Percentiles rank a stretch among this genome's conserved stretches.
These are phyloP conservation scores for Ostrea edulis DNA, from an alignment of 1,140 invertebrate genomes.

Conservation along the genomic window DNA sequence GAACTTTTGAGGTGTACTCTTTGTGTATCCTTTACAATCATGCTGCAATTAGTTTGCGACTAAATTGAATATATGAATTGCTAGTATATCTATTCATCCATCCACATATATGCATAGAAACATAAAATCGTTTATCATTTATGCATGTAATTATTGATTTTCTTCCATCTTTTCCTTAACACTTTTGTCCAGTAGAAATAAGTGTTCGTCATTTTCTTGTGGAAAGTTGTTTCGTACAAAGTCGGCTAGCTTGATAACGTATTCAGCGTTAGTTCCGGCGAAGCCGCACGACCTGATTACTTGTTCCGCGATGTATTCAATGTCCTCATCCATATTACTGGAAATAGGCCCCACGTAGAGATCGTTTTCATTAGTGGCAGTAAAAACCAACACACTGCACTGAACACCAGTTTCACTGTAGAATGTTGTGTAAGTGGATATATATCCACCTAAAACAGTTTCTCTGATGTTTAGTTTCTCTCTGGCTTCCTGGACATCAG, in stretches of 20 bases:
- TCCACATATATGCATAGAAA: too few relatives aligned
- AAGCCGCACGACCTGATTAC: slow-evolving; percentile 83
- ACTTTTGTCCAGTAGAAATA: slow-evolving; percentile 77
- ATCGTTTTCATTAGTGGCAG: slow-evolving; percentile 87
- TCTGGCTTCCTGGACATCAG: slow-evolving; percentile 82
- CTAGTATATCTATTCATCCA: too few relatives aligned
- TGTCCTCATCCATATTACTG: slow-evolving; percentile 68
- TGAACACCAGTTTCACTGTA: slow-evolving; percentile 34
- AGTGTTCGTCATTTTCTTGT: slow-evolving; percentile 85
- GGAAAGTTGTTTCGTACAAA: slow-evolving; percentile 90
- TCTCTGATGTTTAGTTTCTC: slow-evolving; percentile 89
- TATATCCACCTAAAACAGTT: slow-evolving; percentile 89
- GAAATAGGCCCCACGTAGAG: slow-evolving; percentile 88
- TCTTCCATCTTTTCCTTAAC: not conserved
- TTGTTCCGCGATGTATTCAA: slow-evolving; percentile 87
- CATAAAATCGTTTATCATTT: too few relatives aligned
- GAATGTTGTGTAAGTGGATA: slow-evolving; percentile 20
- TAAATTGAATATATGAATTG: too few relatives aligned
- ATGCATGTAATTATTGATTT: too few relatives aligned
- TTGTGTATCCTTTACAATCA: too few relatives aligned
- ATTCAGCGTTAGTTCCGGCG: slow-evolving; percentile 86
- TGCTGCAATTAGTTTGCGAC: too few relatives aligned
- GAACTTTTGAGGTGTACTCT: too few relatives aligned
- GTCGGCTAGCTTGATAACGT: slow-evolving; percentile 88
- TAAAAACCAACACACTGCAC: slow-evolving; percentile 85